Evolutionary conservation across 2,797 vertebrate species (phyloP).

Genomic region (Diglossa cyanea): DNA sequence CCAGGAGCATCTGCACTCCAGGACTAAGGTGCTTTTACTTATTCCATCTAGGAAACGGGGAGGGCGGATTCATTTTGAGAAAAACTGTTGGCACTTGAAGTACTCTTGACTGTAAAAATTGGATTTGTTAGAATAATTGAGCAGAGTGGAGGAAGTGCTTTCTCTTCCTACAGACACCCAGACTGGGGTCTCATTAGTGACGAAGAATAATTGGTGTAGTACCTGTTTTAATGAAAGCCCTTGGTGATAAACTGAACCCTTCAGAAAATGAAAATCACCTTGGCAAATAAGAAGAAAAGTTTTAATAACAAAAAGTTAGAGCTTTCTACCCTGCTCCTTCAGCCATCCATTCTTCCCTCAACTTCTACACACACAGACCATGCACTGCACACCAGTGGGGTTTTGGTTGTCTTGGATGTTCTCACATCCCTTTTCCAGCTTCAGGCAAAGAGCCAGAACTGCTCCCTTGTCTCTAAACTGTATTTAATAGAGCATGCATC

Average conservation of each 20-base stretch:
- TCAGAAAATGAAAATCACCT: constrained; percentile 1
- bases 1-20: rapidly evolving
- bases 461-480: background rate
- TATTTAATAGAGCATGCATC: constrained; percentile 23
- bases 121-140: constrained; percentile 39
- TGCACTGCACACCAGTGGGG: rapidly evolving
- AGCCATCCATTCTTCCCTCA: background rate
- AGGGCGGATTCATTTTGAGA: background rate
- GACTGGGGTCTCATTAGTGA: constrained; percentile 37
- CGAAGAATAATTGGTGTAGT: background rate
- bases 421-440: background rate
- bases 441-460: background rate
- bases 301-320: background rate
- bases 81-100: background rate
- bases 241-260: background rate
- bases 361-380: background rate
- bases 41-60: background rate
- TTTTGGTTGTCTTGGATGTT: background rate
- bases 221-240: constrained; percentile 2
- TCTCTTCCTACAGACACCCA: background rate
- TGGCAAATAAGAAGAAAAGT: background rate
- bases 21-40: background rate
- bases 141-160: background rate
- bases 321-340: background rate
- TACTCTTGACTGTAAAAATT: constrained; percentile 11